Conservation (phyloP, 1,140 invertebrate species). For the Drosophila kepulauana region DNA sequence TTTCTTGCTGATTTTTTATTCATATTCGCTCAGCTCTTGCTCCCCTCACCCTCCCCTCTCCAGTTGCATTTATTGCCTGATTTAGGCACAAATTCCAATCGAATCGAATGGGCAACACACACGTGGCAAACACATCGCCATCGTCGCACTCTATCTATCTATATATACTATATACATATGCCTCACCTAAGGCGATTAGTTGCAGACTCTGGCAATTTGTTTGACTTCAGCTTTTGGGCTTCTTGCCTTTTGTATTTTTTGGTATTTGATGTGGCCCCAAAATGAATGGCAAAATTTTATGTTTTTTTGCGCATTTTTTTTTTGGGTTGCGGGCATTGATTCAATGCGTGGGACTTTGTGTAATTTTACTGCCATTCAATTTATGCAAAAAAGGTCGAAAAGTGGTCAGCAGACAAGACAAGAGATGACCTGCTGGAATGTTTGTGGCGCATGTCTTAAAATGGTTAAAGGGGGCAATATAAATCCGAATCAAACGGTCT, state of each 20-base stretch:
- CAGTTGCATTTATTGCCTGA: constrained; percentile 48
- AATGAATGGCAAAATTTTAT: constrained; percentile 23
- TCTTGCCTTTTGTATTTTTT: constrained; percentile 8
- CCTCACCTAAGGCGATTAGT: constrained; percentile 55
- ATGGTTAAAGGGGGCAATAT: background rate
- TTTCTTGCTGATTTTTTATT: constrained; percentile 79
- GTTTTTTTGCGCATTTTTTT: constrained; percentile 14
- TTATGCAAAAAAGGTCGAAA: constrained; percentile 34
- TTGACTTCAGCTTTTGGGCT: constrained; percentile 33
- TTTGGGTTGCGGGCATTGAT: constrained; percentile 23
- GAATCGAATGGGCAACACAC: constrained; percentile 23
- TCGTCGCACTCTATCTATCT: no score
- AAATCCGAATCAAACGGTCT: background rate
- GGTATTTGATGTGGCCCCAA: constrained; percentile 2
- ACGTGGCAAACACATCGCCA: constrained; percentile 20
- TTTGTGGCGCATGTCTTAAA: background rate
- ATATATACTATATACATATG: background rate
- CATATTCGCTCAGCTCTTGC: constrained; percentile 55
- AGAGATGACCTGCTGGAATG: background rate
- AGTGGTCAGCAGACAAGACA: background rate
- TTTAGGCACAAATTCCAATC: constrained; percentile 41
- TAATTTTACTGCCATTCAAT: constrained; percentile 19
- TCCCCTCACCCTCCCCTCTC: constrained; percentile 15
- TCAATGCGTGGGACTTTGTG: constrained; percentile 33
- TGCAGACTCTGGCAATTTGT: constrained; percentile 54